These are phyloP conservation scores for Aradus depressus DNA, from an alignment of 2,888 invertebrate genomes.

Conservation along the genomic window DNA sequence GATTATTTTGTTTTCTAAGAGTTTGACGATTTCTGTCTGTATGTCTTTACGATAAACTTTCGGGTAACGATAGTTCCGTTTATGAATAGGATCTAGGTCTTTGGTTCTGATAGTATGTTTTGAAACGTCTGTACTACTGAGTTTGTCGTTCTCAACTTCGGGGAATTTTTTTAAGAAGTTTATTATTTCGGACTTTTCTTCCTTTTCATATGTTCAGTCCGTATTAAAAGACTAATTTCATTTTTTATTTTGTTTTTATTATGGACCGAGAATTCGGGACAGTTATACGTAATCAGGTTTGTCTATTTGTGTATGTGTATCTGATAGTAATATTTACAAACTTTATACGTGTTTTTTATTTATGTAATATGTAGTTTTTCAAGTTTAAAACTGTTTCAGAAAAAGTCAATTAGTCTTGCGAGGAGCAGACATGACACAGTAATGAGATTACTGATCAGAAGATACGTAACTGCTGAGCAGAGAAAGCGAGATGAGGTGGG, in stretches of 20 bases:
- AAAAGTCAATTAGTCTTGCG: constrained; percentile 26
- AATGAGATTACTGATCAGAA: constrained; percentile 75
- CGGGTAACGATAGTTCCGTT: constrained; percentile 18
- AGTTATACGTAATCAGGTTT: too few relatives aligned
- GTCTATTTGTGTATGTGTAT: too few relatives aligned
- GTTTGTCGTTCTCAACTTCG: constrained; percentile 10
- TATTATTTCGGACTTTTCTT: constrained; percentile 8
- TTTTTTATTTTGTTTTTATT: neutral
- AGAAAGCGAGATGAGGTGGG: constrained; percentile 80
- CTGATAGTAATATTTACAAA: too few relatives aligned
- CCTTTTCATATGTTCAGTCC: constrained; percentile 16
- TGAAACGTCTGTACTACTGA: constrained; percentile 4
- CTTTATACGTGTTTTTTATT: neutral
- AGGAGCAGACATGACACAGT: constrained; percentile 63
- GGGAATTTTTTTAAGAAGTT: constrained; percentile 4
- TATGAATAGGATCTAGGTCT: constrained; percentile 17
- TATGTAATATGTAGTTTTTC: neutral
- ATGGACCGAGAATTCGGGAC: neutral
- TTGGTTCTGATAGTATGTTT: constrained; percentile 18
- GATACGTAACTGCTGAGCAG: constrained; percentile 84
- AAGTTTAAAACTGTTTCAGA: constrained; percentile 15
- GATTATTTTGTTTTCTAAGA: constrained; percentile 16
- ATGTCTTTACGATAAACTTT: constrained; percentile 15
- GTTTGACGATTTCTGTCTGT: constrained; percentile 11
- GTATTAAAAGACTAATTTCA: neutral